phyloP scores from a whole-genome alignment of 2,113 vertebrate genomes.

The Paedocypris sp. region DNA sequence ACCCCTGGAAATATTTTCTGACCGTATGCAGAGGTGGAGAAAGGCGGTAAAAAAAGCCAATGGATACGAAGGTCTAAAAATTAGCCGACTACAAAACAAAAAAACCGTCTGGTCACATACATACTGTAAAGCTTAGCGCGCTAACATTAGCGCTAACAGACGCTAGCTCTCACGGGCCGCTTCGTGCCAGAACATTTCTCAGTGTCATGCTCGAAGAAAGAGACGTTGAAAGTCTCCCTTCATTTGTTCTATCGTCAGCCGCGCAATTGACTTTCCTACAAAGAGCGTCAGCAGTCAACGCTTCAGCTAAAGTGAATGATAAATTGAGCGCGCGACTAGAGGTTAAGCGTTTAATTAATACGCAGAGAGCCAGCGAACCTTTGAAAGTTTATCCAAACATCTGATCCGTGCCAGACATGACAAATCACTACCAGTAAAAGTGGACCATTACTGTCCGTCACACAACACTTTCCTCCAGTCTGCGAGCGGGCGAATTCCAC shows the following conservation, averaged over 20 bases:
- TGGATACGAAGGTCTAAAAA: too few species aligned
- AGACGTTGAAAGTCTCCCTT: neutral
- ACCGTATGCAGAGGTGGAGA: too few species aligned
- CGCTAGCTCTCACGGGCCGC: neutral
- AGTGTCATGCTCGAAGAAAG: neutral
- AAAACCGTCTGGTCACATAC: too few species aligned
- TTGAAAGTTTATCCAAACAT: slow-evolving; percentile 22
- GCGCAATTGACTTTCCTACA: neutral
- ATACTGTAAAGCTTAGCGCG: too few species aligned
- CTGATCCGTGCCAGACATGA: neutral
- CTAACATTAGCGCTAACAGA: neutral
- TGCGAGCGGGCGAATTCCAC: too few species aligned
- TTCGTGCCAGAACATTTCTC: neutral
- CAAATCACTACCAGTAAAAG: neutral
- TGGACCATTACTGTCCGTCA: slow-evolving; percentile 2
- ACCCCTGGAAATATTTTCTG: too few species aligned
- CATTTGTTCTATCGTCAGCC: neutral
- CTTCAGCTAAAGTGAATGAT: neutral
- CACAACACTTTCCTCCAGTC: too few species aligned
- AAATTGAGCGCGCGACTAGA: neutral
- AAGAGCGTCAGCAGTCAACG: neutral
- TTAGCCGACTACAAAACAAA: too few species aligned
- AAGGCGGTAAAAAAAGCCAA: too few species aligned
- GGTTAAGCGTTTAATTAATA: slow-evolving; percentile 12
- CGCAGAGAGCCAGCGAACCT: neutral